Conservation (phyloP, 37 sponge, comb jelly and placozoan genomes). For the Ianthella basta region DNA sequence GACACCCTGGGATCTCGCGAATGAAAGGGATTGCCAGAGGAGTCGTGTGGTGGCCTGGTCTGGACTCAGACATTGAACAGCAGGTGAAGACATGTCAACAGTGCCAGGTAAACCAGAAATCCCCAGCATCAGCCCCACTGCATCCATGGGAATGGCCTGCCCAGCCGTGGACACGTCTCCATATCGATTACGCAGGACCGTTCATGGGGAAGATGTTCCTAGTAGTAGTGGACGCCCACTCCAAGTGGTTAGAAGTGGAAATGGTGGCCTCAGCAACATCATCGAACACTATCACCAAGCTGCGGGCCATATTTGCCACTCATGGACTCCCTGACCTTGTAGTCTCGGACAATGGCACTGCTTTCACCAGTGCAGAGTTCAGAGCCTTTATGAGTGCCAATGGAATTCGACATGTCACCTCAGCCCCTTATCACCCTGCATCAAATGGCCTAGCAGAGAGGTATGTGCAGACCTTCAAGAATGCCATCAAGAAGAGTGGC, state of each 20-base stretch:
- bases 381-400: slow-evolving; percentile 26
- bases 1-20: slow-evolving; percentile 33
- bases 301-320: slow-evolving; percentile 44
- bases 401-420: slow-evolving; percentile 34
- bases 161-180: slow-evolving; percentile 22
- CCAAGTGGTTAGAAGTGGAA: slow-evolving; percentile 42
- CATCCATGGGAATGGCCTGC: slow-evolving; percentile 45
- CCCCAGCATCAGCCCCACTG: slow-evolving; percentile 14
- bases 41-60: slow-evolving; percentile 39
- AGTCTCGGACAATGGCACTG: slow-evolving; percentile 41
- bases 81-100: slow-evolving; percentile 22
- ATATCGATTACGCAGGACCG: slow-evolving; percentile 35
- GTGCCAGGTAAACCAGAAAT: slow-evolving; percentile 17
- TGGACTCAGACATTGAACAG: slow-evolving; percentile 21
- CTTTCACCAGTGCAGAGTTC: slow-evolving; percentile 39
- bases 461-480: slow-evolving; percentile 41
- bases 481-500: slow-evolving; percentile 24
- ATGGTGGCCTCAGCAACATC: slow-evolving; percentile 40
- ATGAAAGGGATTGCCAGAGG: slow-evolving; percentile 44
- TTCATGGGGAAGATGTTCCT: slow-evolving; percentile 36
- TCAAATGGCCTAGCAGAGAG: slow-evolving; percentile 58
- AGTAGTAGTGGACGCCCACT: slow-evolving; percentile 39
- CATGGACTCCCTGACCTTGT: slow-evolving; percentile 31
- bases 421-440: slow-evolving; percentile 46
- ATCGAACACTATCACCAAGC: slow-evolving; percentile 4